phyloP scores from a whole-genome alignment of 2,888 invertebrate genomes.

The Flexamia atlantica region DNA sequence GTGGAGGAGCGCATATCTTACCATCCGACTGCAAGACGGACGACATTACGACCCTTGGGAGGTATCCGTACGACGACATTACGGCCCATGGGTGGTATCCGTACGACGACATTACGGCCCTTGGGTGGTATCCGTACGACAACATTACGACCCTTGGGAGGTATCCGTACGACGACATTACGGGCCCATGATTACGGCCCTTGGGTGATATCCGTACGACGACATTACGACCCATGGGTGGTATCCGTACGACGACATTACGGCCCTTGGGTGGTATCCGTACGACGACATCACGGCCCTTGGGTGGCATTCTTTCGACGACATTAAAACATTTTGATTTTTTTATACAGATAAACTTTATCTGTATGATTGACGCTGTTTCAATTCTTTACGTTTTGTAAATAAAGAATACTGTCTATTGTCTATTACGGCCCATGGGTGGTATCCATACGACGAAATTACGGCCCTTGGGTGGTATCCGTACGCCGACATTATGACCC shows the following conservation, averaged over 20 bases:
- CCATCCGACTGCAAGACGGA: not conserved
- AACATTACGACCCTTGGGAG: no score
- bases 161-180: not conserved
- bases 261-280: not conserved
- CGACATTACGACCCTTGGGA: not conserved
- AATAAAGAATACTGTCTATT: no score
- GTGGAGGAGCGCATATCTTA: not conserved
- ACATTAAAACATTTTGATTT: no score
- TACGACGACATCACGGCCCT: no score
- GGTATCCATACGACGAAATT: not conserved
- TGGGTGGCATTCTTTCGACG: not conserved
- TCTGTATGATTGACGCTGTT: no score
- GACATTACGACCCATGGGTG: not conserved
- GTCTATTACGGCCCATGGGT: no score
- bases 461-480: constrained; percentile 7
- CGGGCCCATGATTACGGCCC: not conserved
- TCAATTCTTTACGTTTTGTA: no score
- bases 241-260: not conserved
- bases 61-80: not conserved
- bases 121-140: no score
- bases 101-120: not conserved
- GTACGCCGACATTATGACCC: not conserved
- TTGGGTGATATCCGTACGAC: not conserved
- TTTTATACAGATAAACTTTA: no score
- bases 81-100: constrained; percentile 17